Conservation (phyloP, 1,140 invertebrate genomes). For the Mycetomoellerius zeteki region DNA sequence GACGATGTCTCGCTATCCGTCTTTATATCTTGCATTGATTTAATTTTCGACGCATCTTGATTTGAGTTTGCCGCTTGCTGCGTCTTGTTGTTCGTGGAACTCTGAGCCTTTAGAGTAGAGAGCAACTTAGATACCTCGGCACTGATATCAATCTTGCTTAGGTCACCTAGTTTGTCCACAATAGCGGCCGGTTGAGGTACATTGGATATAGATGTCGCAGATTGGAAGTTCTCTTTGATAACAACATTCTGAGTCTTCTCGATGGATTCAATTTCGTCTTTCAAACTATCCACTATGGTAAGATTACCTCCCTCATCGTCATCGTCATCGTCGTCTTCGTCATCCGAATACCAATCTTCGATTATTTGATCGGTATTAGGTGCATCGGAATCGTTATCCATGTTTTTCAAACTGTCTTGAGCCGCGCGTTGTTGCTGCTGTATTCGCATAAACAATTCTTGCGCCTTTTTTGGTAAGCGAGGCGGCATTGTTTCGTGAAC, state of each 20-base stretch:
- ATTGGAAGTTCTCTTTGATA: slow-evolving; percentile 63
- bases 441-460: slow-evolving; percentile 90
- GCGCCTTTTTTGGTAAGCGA: slow-evolving; percentile 90
- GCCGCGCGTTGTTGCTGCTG: slow-evolving; percentile 90
- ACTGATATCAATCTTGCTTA: slow-evolving; percentile 92
- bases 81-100: slow-evolving; percentile 70
- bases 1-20: slow-evolving; percentile 67
- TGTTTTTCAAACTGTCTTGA: slow-evolving; percentile 84
- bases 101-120: slow-evolving; percentile 89
- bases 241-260: slow-evolving; percentile 65
- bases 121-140: slow-evolving; percentile 91
- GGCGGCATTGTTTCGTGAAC: slow-evolving; percentile 83
- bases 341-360: slow-evolving; percentile 93
- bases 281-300: slow-evolving; percentile 83
- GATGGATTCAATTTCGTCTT: slow-evolving; percentile 78
- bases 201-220: slow-evolving; percentile 44
- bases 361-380: slow-evolving; percentile 87
- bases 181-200: slow-evolving; percentile 86
- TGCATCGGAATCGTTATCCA: slow-evolving; percentile 87
- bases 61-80: slow-evolving; percentile 17
- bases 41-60: slow-evolving; percentile 52
- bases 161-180: slow-evolving; percentile 90
- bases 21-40: slow-evolving; percentile 62
- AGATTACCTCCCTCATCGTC: slow-evolving; percentile 86
- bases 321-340: slow-evolving; percentile 89